Percentiles rank a stretch among this genome's conserved stretches.
phyloP scores from a whole-genome alignment of 2,797 vertebrate genomes.

The Lycodopsis pacificus region DNA sequence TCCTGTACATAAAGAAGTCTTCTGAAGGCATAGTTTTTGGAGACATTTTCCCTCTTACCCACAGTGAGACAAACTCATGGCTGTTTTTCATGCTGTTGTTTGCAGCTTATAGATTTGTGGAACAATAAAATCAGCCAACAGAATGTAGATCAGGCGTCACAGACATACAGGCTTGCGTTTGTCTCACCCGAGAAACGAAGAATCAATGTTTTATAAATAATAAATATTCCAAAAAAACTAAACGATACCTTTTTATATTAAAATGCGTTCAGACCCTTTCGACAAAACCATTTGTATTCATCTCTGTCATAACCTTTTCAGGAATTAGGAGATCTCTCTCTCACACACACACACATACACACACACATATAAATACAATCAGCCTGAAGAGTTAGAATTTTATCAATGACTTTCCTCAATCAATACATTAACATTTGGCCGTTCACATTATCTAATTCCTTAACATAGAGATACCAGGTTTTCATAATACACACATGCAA shows the following conservation, averaged over 20 bases:
- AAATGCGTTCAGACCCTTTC: neutral
- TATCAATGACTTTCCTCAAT: neutral
- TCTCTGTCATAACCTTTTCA: neutral
- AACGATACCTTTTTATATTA: neutral
- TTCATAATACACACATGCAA: conserved; percentile 49
- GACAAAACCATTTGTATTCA: neutral
- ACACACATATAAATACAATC: neutral
- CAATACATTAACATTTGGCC: neutral
- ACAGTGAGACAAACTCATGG: neutral
- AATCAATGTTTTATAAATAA: neutral
- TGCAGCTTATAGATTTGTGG: conserved; percentile 13
- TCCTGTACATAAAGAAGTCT: neutral
- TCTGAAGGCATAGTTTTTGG: conserved; percentile 22
- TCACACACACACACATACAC: neutral
- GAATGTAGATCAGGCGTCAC: neutral
- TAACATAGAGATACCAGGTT: neutral
- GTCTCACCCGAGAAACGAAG: conserved; percentile 17
- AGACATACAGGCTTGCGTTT: conserved; percentile 2
- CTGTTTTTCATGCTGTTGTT: conserved; percentile 16
- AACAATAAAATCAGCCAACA: conserved; percentile 4
- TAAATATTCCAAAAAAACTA: neutral
- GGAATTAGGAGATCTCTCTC: neutral
- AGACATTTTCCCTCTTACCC: neutral
- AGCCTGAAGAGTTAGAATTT: conserved; percentile 12
- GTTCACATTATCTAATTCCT: neutral